Base-by-base conservation (phyloP, 2,113 vertebrate genomes). In the Cynopterus brachyotis region DNA sequence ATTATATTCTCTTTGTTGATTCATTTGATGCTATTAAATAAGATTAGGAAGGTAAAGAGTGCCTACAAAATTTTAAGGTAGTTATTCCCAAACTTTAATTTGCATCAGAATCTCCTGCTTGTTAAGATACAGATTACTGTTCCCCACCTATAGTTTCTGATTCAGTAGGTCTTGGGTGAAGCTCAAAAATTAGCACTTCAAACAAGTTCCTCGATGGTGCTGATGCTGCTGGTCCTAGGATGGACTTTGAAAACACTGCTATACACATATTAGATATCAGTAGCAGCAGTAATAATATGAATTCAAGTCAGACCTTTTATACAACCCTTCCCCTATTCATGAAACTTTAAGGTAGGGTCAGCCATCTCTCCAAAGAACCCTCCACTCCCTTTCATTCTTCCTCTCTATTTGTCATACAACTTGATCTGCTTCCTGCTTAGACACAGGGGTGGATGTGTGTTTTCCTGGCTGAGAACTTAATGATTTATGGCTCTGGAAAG, bases 101-200 rank as follows among this genome's bases (percentile, higher is more conserved):
- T 76, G 10, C 13, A n/a, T 62, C 6, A 6, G 53, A 81, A 66
- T 89, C 70, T 82, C 55, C 64, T 84, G 53, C 15, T 79, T 87
- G 5, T 62, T 69, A 60, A 73, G 42, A 53, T 17, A 66, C 47
- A 75, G 37, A 69, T 32, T 62, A 4, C 42, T 96, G 24, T 91
- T 95, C 57, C 26, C 69, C 32, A 45, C 5, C 26, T 37, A 87
- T 28, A 78, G 24, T 81, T 92, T 93, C 79, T 85, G 60, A 72
- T 28, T 82, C 37, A n/a, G n/a, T 82, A 89, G 59, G 7, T 76
- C 59, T 94, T 45, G 22, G 15, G 8, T 73, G 15, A 76, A 80
- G 10, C 35, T 85, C 50, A 76, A 45, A n/a, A 95, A 72, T 89
- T 37, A 94, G 9, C 50, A 67, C 62, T 92, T 96, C 67, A 35